Percentiles rank a stretch among this genome's conserved stretches.
Evolutionary conservation across 2,888 invertebrate species (phyloP).

Genomic region (Falcaria lacertinaria): DNA sequence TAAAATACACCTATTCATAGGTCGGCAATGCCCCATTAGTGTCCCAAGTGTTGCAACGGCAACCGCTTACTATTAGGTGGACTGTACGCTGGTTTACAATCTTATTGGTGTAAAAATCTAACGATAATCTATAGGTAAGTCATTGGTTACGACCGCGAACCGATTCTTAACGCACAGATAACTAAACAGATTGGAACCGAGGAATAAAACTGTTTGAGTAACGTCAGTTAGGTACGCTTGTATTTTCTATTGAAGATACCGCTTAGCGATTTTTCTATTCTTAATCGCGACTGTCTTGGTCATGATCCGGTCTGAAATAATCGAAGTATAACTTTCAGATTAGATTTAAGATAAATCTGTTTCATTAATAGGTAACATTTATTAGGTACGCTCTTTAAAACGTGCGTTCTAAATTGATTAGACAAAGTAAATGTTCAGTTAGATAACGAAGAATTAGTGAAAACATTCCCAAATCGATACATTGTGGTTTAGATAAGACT

Average conservation of each 20-base stretch:
- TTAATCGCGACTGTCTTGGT: background rate
- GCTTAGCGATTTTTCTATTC: conserved; percentile 25
- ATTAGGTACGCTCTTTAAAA: background rate
- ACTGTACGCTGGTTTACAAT: no score
- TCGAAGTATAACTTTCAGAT: conserved; percentile 1
- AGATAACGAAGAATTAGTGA: background rate
- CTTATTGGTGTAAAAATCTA: no score
- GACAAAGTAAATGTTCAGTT: background rate
- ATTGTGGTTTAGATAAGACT: background rate
- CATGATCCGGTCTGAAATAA: conserved; percentile 1
- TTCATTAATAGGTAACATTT: background rate
- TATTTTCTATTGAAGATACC: conserved; percentile 19
- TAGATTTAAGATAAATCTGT: conserved; percentile 1
- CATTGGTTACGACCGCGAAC: conserved; percentile 23
- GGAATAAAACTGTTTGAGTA: conserved; percentile 35
- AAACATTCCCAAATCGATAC: background rate
- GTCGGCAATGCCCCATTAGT: no score
- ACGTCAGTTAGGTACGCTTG: conserved; percentile 27
- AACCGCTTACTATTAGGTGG: no score
- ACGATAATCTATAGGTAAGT: background rate
- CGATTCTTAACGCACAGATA: conserved; percentile 45
- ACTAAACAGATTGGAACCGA: conserved; percentile 38
- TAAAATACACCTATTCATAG: no score
- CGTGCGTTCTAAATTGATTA: background rate
- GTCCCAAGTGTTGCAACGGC: no score